Percentiles rank a stretch among this genome's conserved stretches.
Evolutionary conservation across 2,113 vertebrate genomes (phyloP).

Genomic region (Motacilla tschutschensis): DNA sequence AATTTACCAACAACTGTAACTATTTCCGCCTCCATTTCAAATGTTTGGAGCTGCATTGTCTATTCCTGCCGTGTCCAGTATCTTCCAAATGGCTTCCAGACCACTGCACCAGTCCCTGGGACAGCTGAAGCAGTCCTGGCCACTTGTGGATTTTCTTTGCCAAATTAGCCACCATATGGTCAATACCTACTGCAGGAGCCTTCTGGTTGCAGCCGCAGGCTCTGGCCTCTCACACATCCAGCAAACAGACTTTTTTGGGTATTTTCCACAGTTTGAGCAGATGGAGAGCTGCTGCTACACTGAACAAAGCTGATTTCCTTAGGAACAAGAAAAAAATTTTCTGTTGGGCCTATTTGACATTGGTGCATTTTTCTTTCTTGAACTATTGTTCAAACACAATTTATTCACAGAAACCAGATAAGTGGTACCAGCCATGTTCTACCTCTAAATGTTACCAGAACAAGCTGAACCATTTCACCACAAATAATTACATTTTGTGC

Average conservation of each 20-base stretch:
- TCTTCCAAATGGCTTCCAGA: background rate
- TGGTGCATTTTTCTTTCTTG: background rate
- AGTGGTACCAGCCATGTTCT: background rate
- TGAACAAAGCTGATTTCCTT: background rate
- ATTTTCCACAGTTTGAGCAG: background rate
- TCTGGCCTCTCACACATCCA: background rate
- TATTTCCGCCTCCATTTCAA: background rate
- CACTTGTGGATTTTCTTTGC: background rate
- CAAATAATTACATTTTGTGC: background rate
- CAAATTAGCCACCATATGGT: background rate
- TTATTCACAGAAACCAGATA: background rate
- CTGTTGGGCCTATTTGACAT: background rate
- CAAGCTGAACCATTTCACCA: accelerated
- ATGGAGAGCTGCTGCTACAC: background rate
- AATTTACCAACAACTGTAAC: background rate
- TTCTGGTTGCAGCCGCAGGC: background rate
- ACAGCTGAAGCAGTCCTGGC: background rate
- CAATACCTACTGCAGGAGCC: background rate
- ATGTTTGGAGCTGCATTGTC: background rate
- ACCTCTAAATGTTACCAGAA: background rate
- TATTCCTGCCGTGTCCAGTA: background rate
- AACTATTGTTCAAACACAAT: background rate
- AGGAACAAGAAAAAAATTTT: background rate
- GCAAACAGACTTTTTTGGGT: background rate
- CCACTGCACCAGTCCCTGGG: background rate